Base-by-base conservation (phyloP, 2,113 vertebrate genomes). In the Vimba vimba region DNA sequence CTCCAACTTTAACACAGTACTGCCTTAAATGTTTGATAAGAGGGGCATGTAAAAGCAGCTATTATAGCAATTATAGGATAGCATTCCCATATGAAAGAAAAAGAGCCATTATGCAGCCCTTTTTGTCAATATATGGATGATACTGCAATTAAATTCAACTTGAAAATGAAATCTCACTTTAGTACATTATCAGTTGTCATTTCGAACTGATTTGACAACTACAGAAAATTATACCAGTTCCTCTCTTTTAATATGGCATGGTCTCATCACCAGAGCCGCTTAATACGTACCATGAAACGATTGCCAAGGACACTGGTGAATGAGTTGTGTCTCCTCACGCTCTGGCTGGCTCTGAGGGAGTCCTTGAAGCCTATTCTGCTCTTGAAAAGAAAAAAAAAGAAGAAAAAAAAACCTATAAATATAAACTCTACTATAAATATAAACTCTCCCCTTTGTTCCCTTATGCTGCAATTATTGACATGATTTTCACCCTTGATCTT, bases 401-500 rank as follows among this genome's bases (percentile, higher is more conserved):
- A 50, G 6, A 11, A 2, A 21, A 4, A 27, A 78, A 10, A 9
- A 36, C 12, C 12, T 33, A 93, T 92, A 94, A 91, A 94, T 91
- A 93, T 81, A 89, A 83, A 84, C 78, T 87, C 87, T 87, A 57
- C n/a, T 33, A 93, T 92, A 94, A 91, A 94, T 91, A 93, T 81
- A 89, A 83, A 84, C 78, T 87, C 87, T 87, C 75, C 83, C 79
- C 88, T 90, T 92, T 93, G 89, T 93, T 89, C 86, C 83, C 87
- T 82, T 75, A 78, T 83, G 86, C 74, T 66, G 77, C 85, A 79
- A 87, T 91, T 89, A 91, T 92, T 91, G 93, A 94, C 86, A 90
- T 87, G 89, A 93, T 93, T 94, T 92, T 90, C 90, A 92, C 91
- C 91, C 91, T 93, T 90, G 92, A 90, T 86, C 89, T 92, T 80